Evolutionary conservation across 2,888 invertebrate species (phyloP).

Genomic region (Rhingia campestris): DNA sequence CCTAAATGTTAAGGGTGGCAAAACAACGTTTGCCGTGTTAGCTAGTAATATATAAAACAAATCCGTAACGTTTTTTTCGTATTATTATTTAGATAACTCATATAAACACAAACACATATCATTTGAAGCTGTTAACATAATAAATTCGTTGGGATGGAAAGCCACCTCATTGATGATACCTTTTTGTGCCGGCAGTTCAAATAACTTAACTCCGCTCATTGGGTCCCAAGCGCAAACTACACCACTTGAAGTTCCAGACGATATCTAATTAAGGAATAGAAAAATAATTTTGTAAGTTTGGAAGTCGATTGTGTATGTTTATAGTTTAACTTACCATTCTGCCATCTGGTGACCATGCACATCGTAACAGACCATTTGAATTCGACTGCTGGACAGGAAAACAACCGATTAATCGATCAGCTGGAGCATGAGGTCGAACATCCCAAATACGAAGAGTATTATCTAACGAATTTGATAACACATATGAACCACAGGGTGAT

Average conservation of each 20-base stretch:
- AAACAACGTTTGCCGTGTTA: too few relatives aligned
- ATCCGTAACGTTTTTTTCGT: too few relatives aligned
- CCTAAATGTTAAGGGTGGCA: too few relatives aligned
- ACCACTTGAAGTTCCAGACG: constrained; percentile 81
- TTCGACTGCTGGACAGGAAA: not conserved
- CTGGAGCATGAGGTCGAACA: constrained; percentile 8
- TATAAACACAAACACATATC: constrained; percentile 98
- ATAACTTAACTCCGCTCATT: constrained; percentile 89
- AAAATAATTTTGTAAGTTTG: constrained; percentile 83
- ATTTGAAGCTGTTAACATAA: constrained; percentile 95
- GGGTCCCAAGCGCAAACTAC: constrained; percentile 90
- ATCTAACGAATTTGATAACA: constrained; percentile 99
- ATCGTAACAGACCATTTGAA: not conserved
- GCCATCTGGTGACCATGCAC: constrained; percentile 88
- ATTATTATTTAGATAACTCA: constrained; percentile 83
- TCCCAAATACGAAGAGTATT: constrained; percentile 98
- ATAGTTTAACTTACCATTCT: constrained; percentile 86
- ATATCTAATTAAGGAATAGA: constrained; percentile 87
- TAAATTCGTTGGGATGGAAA: constrained; percentile 96
- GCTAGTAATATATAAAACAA: too few relatives aligned
- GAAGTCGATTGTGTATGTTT: constrained; percentile 81
- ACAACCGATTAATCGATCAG: not conserved
- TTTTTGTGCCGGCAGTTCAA: constrained; percentile 98
- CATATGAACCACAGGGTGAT: constrained; percentile 88
- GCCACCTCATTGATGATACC: constrained; percentile 98